These are phyloP conservation scores for Hyaena hyaena DNA, from an alignment of 2,113 vertebrate genomes.

Conservation along the genomic window DNA sequence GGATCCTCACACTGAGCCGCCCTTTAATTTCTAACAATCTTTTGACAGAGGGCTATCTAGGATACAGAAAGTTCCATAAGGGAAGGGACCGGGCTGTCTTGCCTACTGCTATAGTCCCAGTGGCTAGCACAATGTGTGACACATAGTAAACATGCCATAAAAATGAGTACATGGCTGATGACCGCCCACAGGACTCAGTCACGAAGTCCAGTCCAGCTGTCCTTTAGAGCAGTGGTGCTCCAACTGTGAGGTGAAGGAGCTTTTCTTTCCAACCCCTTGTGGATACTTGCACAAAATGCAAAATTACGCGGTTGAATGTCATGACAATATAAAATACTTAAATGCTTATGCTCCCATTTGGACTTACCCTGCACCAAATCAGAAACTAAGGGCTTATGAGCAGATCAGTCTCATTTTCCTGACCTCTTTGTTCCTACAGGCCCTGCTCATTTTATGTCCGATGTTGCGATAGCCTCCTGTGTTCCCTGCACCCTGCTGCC, in stretches of 20 bases:
- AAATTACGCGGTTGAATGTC: neutral
- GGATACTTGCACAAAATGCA: neutral
- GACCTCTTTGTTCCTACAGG: neutral
- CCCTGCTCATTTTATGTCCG: neutral
- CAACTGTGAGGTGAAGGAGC: neutral
- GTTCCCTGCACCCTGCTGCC: neutral
- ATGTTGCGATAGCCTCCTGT: neutral
- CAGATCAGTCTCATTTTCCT: neutral
- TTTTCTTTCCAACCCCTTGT: neutral
- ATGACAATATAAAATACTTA: neutral
- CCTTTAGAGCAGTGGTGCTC: neutral
- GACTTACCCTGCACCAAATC: neutral
- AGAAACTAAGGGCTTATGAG: neutral
- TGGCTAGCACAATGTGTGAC: neutral
- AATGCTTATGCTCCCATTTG: neutral
- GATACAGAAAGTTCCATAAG: neutral
- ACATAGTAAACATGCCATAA: neutral
- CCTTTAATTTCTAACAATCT: neutral
- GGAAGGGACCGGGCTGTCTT: neutral
- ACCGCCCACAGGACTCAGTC: neutral
- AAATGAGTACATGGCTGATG: neutral
- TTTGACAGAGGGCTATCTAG: neutral
- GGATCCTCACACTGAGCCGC: neutral
- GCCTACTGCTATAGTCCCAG: neutral
- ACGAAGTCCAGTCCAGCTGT: neutral